Base-by-base conservation (phyloP, 2,888 invertebrate species). In the Tipula unca region DNA sequence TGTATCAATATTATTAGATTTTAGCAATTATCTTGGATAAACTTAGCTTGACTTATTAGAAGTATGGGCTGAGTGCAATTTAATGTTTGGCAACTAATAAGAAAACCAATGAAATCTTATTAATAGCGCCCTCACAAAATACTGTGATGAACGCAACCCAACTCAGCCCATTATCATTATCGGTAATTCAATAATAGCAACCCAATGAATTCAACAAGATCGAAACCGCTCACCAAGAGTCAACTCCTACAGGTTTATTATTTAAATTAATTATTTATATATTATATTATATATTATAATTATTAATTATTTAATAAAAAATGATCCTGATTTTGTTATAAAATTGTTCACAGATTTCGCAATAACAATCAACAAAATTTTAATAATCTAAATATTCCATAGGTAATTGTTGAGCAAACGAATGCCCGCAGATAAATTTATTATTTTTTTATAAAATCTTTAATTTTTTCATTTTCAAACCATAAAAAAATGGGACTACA, bases 221-320 rank as follows among this genome's bases (percentile, higher is more conserved):
- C 87, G 0, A 95, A 96, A 90, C 96, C 97, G 17, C 92, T 98
- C 85, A 97, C 96, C 83, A 95, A 95, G 90, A 95, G 96, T 89
- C 98, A 98, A 90, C 92, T 98, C 86, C 94, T 96, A 42, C 97
- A 98, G 91, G 97, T 98, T n/a, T n/a, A n/a, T n/a, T n/a, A n/a
- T n/a, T n/a, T n/a, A n/a, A n/a, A n/a, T n/a, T n/a, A n/a, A n/a
- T n/a, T n/a, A n/a, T n/a, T n/a, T n/a, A n/a, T n/a, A n/a, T n/a
- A n/a, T n/a, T n/a, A n/a, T n/a, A n/a, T n/a, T n/a, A n/a, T n/a
- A n/a, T n/a, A n/a, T n/a, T n/a, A n/a, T n/a, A n/a, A n/a, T n/a
- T 35, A 94, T 98, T 89, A 94, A 95, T 88, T 95, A 97, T 91
- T 92, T 98, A 86, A 92, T 98, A 86, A 95, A 96, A 91, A 95